Conservation (phyloP, 2,888 invertebrate species). For the Melanotus villosus region DNA sequence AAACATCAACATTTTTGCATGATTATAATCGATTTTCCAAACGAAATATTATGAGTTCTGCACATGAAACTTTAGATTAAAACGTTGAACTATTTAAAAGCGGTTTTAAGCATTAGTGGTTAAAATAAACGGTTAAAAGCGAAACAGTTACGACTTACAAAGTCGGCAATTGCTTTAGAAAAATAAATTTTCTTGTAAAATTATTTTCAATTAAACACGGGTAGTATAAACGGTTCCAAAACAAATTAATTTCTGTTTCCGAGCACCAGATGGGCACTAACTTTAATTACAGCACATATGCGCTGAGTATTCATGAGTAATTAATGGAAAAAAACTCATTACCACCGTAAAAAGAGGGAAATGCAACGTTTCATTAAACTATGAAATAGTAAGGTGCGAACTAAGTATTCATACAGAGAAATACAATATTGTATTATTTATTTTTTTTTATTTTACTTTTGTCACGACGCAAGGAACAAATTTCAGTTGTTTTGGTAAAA, state of each 20-base stretch:
- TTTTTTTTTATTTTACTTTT: too few species aligned
- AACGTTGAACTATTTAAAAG: background rate
- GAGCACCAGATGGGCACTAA: conserved; percentile 38
- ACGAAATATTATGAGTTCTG: too few species aligned
- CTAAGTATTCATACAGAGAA: too few species aligned
- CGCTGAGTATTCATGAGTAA: conserved; percentile 36
- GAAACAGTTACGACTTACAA: too few species aligned
- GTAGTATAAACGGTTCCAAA: conserved; percentile 31
- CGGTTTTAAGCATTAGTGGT: background rate
- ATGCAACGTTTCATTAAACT: conserved; percentile 12
- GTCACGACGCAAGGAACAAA: too few species aligned
- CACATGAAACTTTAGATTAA: too few species aligned
- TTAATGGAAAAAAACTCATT: conserved; percentile 36
- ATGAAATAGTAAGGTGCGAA: conserved; percentile 2
- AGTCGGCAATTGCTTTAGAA: background rate
- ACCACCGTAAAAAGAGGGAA: conserved; percentile 19
- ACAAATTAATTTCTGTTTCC: conserved; percentile 38
- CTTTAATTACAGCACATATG: conserved; percentile 38
- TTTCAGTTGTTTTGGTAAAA: too few species aligned
- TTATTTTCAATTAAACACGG: conserved; percentile 35
- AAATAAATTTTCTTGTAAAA: conserved; percentile 31
- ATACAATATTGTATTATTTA: too few species aligned
- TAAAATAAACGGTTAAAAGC: background rate
- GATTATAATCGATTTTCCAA: too few species aligned
- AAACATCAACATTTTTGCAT: too few species aligned